Percentiles rank a stretch among this genome's conserved stretches.
These are phyloP conservation scores for Dendropsophus ebraccatus DNA, from an alignment of 2,113 vertebrate species.

Conservation along the genomic window DNA sequence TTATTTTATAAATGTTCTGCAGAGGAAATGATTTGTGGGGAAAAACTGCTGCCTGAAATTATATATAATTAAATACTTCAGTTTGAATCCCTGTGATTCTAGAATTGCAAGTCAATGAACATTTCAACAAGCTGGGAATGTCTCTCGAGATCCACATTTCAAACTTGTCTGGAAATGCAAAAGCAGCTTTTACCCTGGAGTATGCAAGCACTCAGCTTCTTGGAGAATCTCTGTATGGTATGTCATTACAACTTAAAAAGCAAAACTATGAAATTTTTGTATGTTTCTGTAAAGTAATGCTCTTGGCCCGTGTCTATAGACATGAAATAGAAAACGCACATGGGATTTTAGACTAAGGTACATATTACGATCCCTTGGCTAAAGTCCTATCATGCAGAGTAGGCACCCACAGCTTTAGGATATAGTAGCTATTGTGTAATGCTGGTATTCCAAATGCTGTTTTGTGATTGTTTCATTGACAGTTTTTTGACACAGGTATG, in stretches of 20 bases:
- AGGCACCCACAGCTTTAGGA: not conserved
- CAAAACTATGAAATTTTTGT: slow-evolving; percentile 6
- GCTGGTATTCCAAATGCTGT: too few relatives aligned
- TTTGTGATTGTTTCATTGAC: too few relatives aligned
- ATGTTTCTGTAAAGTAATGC: slow-evolving; percentile 12
- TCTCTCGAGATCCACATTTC: slow-evolving; percentile 45
- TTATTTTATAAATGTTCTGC: slow-evolving; percentile 30
- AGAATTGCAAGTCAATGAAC: slow-evolving; percentile 48
- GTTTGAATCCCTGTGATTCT: slow-evolving; percentile 42
- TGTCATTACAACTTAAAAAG: slow-evolving; percentile 30
- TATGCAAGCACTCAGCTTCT: slow-evolving; percentile 24
- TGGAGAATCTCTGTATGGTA: slow-evolving; percentile 22
- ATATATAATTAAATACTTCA: slow-evolving; percentile 49
- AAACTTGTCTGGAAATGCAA: slow-evolving; percentile 37
- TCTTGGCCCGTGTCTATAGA: not conserved
- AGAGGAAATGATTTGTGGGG: slow-evolving; percentile 41
- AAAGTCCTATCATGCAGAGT: not conserved
- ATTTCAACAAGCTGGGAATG: slow-evolving; percentile 44
- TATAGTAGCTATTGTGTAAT: not conserved
- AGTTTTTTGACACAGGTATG: too few relatives aligned
- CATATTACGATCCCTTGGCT: not conserved
- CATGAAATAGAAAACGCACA: slow-evolving; percentile 1
- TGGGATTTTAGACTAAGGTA: slow-evolving; percentile 20
- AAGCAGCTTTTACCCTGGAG: slow-evolving; percentile 43
- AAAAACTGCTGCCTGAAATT: slow-evolving; percentile 32